phyloP scores from a whole-genome alignment of 1,140 invertebrate genomes.

The Achatina immaculata region DNA sequence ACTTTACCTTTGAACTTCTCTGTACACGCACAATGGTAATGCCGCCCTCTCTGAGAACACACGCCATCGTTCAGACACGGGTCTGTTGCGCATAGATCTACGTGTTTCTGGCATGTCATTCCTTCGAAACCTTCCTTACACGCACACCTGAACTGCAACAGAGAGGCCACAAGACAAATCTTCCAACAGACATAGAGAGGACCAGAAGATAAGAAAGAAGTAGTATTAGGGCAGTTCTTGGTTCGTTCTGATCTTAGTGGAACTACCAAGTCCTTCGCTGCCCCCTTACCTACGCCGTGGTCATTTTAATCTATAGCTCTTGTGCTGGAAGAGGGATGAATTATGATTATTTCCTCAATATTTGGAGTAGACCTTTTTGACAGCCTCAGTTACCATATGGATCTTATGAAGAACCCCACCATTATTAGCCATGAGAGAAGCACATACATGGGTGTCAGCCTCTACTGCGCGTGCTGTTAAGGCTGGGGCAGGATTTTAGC shows the following conservation, averaged over 20 bases:
- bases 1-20: constrained; percentile 32
- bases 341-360: no score
- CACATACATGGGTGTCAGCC: no score
- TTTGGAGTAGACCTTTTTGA: not conserved
- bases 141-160: constrained; percentile 33
- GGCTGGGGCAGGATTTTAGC: no score
- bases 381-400: not conserved
- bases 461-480: no score
- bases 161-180: not conserved
- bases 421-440: no score
- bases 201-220: not conserved
- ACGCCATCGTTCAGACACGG: constrained; percentile 40
- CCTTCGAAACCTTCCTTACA: constrained; percentile 44
- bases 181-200: not conserved
- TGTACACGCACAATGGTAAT: constrained; percentile 40
- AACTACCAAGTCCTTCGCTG: no score
- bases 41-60: constrained; percentile 15
- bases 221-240: no score
- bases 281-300: no score
- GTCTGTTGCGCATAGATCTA: constrained; percentile 36
- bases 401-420: no score
- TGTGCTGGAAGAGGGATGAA: no score
- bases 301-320: no score
- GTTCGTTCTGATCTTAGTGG: no score
- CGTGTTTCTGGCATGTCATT: constrained; percentile 41